Evolutionary conservation across 2,888 invertebrate species (phyloP).

Genomic region (Lepidonotus clava): DNA sequence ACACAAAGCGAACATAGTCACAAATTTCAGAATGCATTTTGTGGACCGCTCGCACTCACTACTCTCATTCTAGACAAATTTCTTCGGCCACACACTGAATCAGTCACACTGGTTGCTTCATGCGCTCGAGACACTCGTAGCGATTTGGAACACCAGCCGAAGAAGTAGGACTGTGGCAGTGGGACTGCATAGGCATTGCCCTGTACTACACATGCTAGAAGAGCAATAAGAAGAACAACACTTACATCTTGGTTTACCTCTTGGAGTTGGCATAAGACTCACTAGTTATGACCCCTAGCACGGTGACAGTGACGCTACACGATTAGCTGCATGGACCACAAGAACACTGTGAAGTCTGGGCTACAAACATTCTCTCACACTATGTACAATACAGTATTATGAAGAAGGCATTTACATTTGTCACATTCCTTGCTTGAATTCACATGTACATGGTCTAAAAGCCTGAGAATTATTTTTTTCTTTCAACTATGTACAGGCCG

Average conservation of each 20-base stretch:
- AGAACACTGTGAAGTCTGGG: neutral
- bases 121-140: no score
- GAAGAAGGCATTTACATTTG: slow-evolving; percentile 18
- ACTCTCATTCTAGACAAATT: no score
- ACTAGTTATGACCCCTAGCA: no score
- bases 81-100: no score
- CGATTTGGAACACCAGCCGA: no score
- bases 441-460: neutral
- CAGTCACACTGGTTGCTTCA: no score
- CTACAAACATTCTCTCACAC: slow-evolving; percentile 4
- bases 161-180: neutral
- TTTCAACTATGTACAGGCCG: slow-evolving; percentile 22
- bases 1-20: no score
- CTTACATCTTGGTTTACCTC: slow-evolving; percentile 34
- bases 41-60: no score
- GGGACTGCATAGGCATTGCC: neutral
- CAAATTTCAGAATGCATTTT: no score
- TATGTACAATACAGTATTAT: slow-evolving; percentile 7
- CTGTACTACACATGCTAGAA: neutral
- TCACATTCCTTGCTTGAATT: neutral
- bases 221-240: neutral
- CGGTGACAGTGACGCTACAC: neutral
- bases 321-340: no score
- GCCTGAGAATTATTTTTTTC: neutral
- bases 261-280: neutral